A percentile compares a stretch with the other conserved stretches of the same genome.
Conservation (phyloP, 1,140 invertebrate species). For the Drosophila orena region DNA sequence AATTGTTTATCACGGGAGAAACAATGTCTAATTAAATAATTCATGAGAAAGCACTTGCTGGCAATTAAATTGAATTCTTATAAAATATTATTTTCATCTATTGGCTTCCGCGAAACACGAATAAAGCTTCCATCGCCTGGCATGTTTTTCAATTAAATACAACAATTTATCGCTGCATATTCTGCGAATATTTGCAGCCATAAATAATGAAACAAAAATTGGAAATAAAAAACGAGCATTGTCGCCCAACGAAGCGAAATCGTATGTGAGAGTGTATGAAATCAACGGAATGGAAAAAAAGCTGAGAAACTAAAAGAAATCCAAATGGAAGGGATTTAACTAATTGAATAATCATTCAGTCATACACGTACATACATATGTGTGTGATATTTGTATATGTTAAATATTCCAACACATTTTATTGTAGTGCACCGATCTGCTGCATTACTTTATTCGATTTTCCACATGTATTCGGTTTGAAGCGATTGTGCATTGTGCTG, state of each 20-base stretch:
- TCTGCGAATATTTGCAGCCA: slow-evolving; percentile 42
- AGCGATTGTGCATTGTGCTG: slow-evolving; percentile 16
- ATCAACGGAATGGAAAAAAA: not conserved
- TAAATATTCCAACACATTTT: not conserved
- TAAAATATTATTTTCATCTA: slow-evolving; percentile 5
- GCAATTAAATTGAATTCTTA: slow-evolving; percentile 16
- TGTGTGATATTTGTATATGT: not conserved
- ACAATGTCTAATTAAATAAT: not conserved
- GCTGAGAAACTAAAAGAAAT: not conserved
- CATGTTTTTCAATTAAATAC: slow-evolving; percentile 60
- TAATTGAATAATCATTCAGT: not conserved
- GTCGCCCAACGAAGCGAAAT: slow-evolving; percentile 14
- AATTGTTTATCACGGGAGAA: no score
- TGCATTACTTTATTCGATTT: not conserved
- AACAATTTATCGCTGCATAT: slow-evolving; percentile 54
- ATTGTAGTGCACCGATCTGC: not conserved
- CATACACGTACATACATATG: no score
- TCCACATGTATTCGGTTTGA: slow-evolving; percentile 9
- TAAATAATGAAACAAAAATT: slow-evolving; percentile 32
- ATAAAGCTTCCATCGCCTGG: slow-evolving; percentile 28
- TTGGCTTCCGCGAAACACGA: slow-evolving; percentile 13
- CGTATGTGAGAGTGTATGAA: slow-evolving; percentile 17
- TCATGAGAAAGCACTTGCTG: not conserved
- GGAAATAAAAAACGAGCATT: slow-evolving; percentile 9
- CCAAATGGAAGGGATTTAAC: not conserved